Percentiles rank a stretch among this genome's conserved stretches.
phyloP scores from a whole-genome alignment of 2,888 invertebrate species.

The Megamerina dolium region DNA sequence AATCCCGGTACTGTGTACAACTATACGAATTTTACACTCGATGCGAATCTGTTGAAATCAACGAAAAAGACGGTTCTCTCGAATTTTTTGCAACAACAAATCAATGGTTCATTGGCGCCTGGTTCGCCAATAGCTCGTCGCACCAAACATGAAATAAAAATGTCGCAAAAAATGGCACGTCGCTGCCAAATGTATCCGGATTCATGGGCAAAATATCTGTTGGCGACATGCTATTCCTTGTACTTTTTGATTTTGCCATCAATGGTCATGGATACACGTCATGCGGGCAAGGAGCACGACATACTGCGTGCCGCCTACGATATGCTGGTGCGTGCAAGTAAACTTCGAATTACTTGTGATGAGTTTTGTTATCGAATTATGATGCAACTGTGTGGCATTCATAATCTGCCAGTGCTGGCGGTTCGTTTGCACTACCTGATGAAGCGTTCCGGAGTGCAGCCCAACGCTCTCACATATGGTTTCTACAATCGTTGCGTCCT shows the following conservation, averaged over 20 bases:
- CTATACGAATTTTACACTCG: slow-evolving; percentile 60
- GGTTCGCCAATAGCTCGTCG: slow-evolving; percentile 88
- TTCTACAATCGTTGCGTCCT: slow-evolving; percentile 75
- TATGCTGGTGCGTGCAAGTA: slow-evolving; percentile 79
- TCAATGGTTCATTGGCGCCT: slow-evolving; percentile 53
- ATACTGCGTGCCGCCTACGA: slow-evolving; percentile 77
- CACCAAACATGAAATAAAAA: slow-evolving; percentile 92
- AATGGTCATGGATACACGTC: slow-evolving; percentile 63
- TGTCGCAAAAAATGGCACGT: slow-evolving; percentile 69
- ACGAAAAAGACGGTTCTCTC: slow-evolving; percentile 38
- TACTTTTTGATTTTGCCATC: slow-evolving; percentile 96
- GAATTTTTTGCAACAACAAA: slow-evolving; percentile 42
- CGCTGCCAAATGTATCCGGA: slow-evolving; percentile 65
- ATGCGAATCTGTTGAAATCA: slow-evolving; percentile 54
- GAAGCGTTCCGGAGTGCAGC: slow-evolving; percentile 89
- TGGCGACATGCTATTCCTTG: slow-evolving; percentile 84
- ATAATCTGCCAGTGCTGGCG: slow-evolving; percentile 89
- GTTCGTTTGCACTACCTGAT: slow-evolving; percentile 86
- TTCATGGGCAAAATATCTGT: slow-evolving; percentile 86
- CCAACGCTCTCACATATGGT: slow-evolving; percentile 97
- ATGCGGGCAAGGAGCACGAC: slow-evolving; percentile 68
- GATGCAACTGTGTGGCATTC: slow-evolving; percentile 96
- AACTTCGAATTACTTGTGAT: slow-evolving; percentile 79
- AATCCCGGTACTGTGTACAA: slow-evolving; percentile 44
- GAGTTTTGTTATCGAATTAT: slow-evolving; percentile 97